Percentiles rank a stretch among this genome's conserved stretches.
These are phyloP conservation scores for Lycocerus yunnanus DNA, from an alignment of 2,888 invertebrate genomes.

Conservation along the genomic window DNA sequence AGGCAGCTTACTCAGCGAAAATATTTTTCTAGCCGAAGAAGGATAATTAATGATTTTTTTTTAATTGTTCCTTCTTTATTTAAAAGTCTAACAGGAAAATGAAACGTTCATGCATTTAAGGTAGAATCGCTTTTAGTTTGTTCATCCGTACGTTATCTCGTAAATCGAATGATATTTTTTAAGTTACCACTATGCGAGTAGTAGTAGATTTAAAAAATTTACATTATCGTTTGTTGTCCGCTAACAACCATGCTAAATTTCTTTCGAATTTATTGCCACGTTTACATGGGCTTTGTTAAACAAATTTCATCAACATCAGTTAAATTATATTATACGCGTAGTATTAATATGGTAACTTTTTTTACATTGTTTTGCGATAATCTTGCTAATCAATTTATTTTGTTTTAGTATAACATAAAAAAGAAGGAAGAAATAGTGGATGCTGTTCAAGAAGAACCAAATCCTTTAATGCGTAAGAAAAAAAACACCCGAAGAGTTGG, in stretches of 20 bases:
- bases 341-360: too few relatives aligned
- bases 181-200: too few relatives aligned
- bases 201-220: too few relatives aligned
- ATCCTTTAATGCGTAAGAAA: constrained; percentile 96
- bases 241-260: too few relatives aligned
- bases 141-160: background rate
- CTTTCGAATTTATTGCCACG: too few relatives aligned
- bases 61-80: background rate
- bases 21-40: background rate
- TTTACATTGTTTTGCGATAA: too few relatives aligned
- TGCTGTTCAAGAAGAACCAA: constrained; percentile 84
- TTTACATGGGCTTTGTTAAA: too few relatives aligned
- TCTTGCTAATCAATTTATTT: constrained; percentile 22
- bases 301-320: too few relatives aligned
- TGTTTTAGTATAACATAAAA: constrained; percentile 95
- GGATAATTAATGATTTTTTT: background rate
- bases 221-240: too few relatives aligned
- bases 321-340: too few relatives aligned
- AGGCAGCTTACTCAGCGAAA: background rate
- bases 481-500: constrained; percentile 98
- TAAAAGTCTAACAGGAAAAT: background rate
- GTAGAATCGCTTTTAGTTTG: background rate
- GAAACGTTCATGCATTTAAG: background rate
- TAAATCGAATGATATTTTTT: too few relatives aligned
- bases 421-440: constrained; percentile 90